A percentile compares a stretch with the other conserved stretches of the same genome.
Conservation (phyloP, 2,113 vertebrate species). For the Salvelinus namaycush region DNA sequence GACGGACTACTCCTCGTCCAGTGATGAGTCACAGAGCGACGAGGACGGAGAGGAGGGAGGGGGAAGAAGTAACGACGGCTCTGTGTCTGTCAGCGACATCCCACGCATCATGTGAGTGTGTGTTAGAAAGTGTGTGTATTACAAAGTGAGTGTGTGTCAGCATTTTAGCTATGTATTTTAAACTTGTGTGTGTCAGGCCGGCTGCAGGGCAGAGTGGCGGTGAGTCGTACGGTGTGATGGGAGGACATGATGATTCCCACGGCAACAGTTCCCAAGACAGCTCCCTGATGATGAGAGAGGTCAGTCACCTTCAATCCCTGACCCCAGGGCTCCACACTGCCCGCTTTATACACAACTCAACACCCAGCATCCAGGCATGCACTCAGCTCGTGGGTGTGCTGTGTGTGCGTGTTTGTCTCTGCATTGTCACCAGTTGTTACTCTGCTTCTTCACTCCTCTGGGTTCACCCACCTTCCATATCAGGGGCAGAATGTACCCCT, state of each 20-base stretch:
- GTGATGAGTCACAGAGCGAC: conserved; percentile 94
- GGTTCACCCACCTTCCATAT: conserved; percentile 7
- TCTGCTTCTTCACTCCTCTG: background rate
- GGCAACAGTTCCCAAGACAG: conserved; percentile 88
- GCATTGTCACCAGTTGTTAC: background rate
- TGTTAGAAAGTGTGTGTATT: no score
- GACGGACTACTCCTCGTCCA: conserved; percentile 98
- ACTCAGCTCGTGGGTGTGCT: background rate
- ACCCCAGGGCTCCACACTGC: background rate
- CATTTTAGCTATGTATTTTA: conserved; percentile 67
- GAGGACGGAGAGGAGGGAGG: conserved; percentile 89
- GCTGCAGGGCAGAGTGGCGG: conserved; percentile 79
- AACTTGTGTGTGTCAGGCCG: conserved; percentile 81
- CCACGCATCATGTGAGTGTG: conserved; percentile 91
- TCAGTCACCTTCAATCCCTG: conserved; percentile 61
- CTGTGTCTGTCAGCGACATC: conserved; percentile 96
- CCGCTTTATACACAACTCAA: background rate
- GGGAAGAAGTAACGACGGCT: conserved; percentile 88
- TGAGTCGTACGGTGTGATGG: conserved; percentile 79
- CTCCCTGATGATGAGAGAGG: conserved; percentile 95
- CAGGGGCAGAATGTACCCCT: background rate
- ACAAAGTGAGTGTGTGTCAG: no score
- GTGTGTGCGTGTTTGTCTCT: conserved; percentile 8
- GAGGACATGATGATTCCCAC: conserved; percentile 76
- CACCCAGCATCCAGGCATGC: background rate